Conservation (phyloP, 1,140 invertebrate genomes). For the Probaryconus sp. region DNA sequence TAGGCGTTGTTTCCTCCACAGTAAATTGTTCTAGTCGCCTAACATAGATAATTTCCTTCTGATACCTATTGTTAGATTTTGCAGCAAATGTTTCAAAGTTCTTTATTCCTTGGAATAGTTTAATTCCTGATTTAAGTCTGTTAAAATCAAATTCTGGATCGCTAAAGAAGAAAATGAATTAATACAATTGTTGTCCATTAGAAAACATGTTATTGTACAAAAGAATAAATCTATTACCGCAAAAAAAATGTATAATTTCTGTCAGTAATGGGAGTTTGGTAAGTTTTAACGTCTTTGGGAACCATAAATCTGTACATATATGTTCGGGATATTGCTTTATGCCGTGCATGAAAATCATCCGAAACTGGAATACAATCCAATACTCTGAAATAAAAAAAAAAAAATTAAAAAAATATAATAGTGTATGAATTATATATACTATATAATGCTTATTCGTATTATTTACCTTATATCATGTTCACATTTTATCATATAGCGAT, state of each 20-base stretch:
- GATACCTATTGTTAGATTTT: conserved; percentile 67
- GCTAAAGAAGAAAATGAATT: conserved; percentile 11
- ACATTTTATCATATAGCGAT: conserved; percentile 80
- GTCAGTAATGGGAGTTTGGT: conserved; percentile 67
- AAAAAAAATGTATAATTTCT: conserved; percentile 29
- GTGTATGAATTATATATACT: conserved; percentile 16
- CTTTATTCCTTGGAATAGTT: conserved; percentile 73
- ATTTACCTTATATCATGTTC: conserved; percentile 74
- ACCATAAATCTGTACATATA: conserved; percentile 83
- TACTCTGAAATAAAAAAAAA: conserved; percentile 67
- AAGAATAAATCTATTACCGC: conserved; percentile 46
- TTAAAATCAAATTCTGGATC: too few relatives aligned
- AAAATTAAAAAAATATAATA: conserved; percentile 5
- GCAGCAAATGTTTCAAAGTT: conserved; percentile 85
- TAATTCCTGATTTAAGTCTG: conserved; percentile 51
- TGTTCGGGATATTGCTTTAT: conserved; percentile 80
- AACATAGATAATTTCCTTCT: conserved; percentile 72
- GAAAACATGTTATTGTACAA: too few relatives aligned
- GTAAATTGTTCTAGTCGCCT: conserved; percentile 77
- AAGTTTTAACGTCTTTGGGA: conserved; percentile 63
- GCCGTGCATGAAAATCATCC: conserved; percentile 81
- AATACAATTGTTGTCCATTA: not conserved
- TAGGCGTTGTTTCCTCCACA: conserved; percentile 74
- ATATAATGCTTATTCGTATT: conserved; percentile 3
- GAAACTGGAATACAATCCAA: conserved; percentile 79